Evolutionary conservation across 1,140 invertebrate genomes (phyloP).

Genomic region (Apolygus lucorum): DNA sequence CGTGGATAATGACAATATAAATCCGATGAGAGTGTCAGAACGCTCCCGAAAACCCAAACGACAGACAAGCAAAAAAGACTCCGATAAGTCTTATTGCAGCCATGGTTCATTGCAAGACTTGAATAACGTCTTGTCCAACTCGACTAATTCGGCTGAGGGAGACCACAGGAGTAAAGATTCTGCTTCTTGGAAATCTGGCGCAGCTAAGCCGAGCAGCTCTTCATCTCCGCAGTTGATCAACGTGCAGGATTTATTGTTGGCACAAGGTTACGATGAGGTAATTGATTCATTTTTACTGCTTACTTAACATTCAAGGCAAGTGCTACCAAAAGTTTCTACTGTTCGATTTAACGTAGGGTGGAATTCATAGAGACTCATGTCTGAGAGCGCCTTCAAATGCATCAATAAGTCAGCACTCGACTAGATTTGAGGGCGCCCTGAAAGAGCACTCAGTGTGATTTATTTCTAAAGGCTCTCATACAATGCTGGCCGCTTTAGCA

Average conservation of each 20-base stretch:
- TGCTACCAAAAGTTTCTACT: too few relatives aligned
- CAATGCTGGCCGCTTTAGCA: too few relatives aligned
- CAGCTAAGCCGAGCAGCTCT: background rate
- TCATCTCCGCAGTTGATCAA: background rate
- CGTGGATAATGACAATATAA: conserved; percentile 45
- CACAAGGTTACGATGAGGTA: background rate
- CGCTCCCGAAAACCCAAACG: conserved; percentile 18
- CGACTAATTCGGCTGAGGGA: background rate
- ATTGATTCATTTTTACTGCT: too few relatives aligned
- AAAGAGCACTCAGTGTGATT: too few relatives aligned
- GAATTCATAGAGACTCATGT: too few relatives aligned
- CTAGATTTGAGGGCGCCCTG: too few relatives aligned
- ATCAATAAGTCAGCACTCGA: too few relatives aligned
- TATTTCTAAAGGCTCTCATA: too few relatives aligned
- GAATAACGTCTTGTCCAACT: background rate
- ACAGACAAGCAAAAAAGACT: conserved; percentile 17
- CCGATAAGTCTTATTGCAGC: conserved; percentile 17
- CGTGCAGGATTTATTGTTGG: background rate
- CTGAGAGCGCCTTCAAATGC: too few relatives aligned
- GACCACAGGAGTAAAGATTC: background rate
- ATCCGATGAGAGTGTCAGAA: conserved; percentile 36
- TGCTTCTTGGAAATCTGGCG: background rate
- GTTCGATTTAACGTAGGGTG: too few relatives aligned
- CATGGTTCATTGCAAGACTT: conserved; percentile 26
- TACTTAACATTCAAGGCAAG: too few relatives aligned